Evolutionary conservation across 2,797 vertebrate genomes (phyloP).

Genomic region (Adrianichthys oophorus): DNA sequence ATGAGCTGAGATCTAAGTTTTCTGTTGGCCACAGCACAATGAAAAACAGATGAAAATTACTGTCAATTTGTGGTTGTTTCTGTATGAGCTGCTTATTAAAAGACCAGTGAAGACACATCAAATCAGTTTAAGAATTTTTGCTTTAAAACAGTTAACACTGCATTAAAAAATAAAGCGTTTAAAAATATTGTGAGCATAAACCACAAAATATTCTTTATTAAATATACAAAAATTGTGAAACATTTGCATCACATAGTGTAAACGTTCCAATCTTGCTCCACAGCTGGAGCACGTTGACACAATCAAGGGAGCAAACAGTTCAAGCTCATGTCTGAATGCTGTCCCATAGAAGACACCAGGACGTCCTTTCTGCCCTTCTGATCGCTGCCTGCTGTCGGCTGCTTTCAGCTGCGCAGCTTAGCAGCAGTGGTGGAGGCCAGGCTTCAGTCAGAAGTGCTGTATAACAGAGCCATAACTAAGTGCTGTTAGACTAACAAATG

Average conservation of each 20-base stretch:
- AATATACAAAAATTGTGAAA: slow-evolving; percentile 82
- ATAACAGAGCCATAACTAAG: slow-evolving; percentile 60
- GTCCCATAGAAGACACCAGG: slow-evolving; percentile 69
- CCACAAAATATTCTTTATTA: slow-evolving; percentile 81
- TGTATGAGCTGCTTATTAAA: no score
- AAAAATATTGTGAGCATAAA: slow-evolving; percentile 67
- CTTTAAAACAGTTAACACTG: no score
- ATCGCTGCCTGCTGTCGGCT: slow-evolving; percentile 47
- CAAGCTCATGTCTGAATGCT: slow-evolving; percentile 49
- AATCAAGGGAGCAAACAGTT: slow-evolving; percentile 58
- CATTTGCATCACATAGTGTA: slow-evolving; percentile 81
- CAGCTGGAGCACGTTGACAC: slow-evolving; percentile 66
- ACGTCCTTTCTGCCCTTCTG: slow-evolving; percentile 50
- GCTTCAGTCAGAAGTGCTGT: slow-evolving; percentile 32
- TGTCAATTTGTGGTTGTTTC: no score
- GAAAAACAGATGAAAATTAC: no score
- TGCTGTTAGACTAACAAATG: slow-evolving; percentile 60
- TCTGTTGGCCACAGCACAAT: no score
- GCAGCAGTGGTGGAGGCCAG: slow-evolving; percentile 37
- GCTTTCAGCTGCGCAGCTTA: slow-evolving; percentile 34
- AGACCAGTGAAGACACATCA: no score
- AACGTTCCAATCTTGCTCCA: slow-evolving; percentile 75
- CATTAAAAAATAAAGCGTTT: not conserved
- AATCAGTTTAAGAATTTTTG: no score
- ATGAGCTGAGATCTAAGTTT: no score